Evolutionary conservation across 1,140 invertebrate species (phyloP).

Genomic region (Hetaerina americana): DNA sequence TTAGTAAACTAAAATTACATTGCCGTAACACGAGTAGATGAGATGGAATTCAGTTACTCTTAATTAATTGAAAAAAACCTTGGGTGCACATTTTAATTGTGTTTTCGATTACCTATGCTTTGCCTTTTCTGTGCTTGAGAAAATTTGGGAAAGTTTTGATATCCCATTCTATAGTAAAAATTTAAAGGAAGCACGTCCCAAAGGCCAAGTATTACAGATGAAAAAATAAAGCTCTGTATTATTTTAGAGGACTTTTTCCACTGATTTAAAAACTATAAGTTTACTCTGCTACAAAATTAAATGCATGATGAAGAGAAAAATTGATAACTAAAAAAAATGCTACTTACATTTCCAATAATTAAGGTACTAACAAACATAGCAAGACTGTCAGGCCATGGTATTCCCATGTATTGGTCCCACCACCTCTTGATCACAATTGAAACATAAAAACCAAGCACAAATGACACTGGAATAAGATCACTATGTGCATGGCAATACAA

Average conservation of each 20-base stretch:
- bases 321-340: not conserved
- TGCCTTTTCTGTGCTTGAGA: no score
- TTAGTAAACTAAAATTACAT: no score
- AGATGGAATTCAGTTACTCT: no score
- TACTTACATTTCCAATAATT: constrained; percentile 29
- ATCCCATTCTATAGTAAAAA: no score
- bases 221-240: not conserved
- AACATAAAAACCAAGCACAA: constrained; percentile 38
- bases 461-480: constrained; percentile 16
- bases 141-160: no score
- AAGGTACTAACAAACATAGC: constrained; percentile 31
- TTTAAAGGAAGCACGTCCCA: no score
- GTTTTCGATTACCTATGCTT: no score
- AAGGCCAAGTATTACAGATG: not conserved
- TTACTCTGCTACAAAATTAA: not conserved
- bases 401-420: constrained; percentile 35
- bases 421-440: constrained; percentile 36
- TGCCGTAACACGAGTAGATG: no score
- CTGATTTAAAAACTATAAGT: no score
- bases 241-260: no score
- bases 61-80: no score
- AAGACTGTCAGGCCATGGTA: constrained; percentile 31
- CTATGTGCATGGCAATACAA: constrained; percentile 18
- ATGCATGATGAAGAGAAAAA: not conserved
- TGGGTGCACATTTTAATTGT: no score